A percentile compares a stretch with the other conserved stretches of the same genome.
Evolutionary conservation across 2,797 vertebrate genomes (phyloP).

Genomic region (Eleutherodactylus coqui): DNA sequence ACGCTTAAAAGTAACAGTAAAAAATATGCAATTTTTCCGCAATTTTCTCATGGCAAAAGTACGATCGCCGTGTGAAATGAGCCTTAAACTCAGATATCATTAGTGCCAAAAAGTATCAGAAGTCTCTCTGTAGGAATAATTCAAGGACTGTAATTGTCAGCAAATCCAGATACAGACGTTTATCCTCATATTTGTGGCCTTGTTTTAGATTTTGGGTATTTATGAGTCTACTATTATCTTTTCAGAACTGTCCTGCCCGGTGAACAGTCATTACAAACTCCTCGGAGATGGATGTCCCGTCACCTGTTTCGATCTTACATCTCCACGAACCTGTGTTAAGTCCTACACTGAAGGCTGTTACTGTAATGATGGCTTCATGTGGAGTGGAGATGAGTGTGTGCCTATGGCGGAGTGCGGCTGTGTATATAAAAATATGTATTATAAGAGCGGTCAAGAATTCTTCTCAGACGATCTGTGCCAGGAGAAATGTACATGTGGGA

Average conservation of each 20-base stretch:
- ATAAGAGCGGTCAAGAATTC: conserved; percentile 64
- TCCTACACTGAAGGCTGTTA: conserved; percentile 78
- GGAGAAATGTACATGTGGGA: conserved; percentile 73
- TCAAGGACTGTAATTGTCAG: too few relatives aligned
- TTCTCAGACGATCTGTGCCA: conserved; percentile 43
- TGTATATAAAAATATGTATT: conserved; percentile 69
- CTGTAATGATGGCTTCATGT: conserved; percentile 77
- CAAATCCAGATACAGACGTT: too few relatives aligned
- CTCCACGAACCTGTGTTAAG: conserved; percentile 65
- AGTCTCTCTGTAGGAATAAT: too few relatives aligned
- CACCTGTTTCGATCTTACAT: conserved; percentile 75
- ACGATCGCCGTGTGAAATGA: too few relatives aligned
- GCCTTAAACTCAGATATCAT: too few relatives aligned
- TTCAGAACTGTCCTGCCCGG: conserved; percentile 77
- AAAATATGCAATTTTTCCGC: too few relatives aligned
- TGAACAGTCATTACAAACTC: conserved; percentile 79
- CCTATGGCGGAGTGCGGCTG: conserved; percentile 82
- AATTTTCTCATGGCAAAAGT: too few relatives aligned
- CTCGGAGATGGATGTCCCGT: conserved; percentile 74
- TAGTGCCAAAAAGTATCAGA: too few relatives aligned
- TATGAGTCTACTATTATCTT: background rate
- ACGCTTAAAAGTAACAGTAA: too few relatives aligned
- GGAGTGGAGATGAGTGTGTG: conserved; percentile 78
- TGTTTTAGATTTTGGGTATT: background rate
- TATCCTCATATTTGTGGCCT: too few relatives aligned